Percentiles rank a stretch among this genome's conserved stretches.
Conservation (phyloP, 2,113 vertebrate species). For the human (Homo sapiens) region GRCh38 chr1:24777001-24777500, state of each 20-base stretch:
- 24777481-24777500: no score
- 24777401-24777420: no score
- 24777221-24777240: slow-evolving; percentile 6
- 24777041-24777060: neutral
- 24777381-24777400: no score
- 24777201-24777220: slow-evolving; percentile 13
- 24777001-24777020: neutral
- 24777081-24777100: neutral
- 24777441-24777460: no score
- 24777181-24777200: slow-evolving; percentile 52
- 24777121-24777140: slow-evolving; percentile 2
- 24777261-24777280: neutral
- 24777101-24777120: neutral
- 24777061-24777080: neutral
- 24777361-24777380: no score
- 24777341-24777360: no score
- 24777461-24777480: no score
- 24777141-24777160: neutral
- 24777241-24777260: neutral
- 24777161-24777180: slow-evolving; percentile 11
- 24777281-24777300: no score
- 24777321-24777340: no score
- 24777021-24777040: neutral
- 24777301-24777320: no score
- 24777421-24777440: no score